Conservation (phyloP, 1,140 invertebrate species). For the Pinna nobilis region DNA sequence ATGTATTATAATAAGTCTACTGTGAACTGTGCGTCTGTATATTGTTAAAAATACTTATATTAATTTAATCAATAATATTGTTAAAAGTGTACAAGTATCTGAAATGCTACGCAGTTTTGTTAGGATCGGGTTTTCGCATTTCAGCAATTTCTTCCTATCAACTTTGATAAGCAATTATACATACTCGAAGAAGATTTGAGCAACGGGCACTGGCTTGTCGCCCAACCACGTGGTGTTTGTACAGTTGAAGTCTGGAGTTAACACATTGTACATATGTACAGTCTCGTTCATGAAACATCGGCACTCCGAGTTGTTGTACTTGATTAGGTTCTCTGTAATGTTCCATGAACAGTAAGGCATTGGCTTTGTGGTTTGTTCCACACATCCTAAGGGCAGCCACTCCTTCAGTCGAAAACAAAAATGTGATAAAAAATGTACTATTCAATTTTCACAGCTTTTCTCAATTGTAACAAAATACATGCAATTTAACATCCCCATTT, state of each 20-base stretch:
- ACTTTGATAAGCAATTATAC: slow-evolving; percentile 1
- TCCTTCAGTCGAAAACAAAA: slow-evolving; percentile 24
- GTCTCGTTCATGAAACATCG: slow-evolving; percentile 47
- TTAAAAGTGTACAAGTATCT: too few relatives aligned
- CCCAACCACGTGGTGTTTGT: slow-evolving; percentile 38
- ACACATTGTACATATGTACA: slow-evolving; percentile 14
- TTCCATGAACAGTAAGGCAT: slow-evolving; percentile 45
- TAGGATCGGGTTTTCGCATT: too few relatives aligned
- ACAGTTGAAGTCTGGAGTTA: slow-evolving; percentile 38
- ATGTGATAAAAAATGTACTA: background rate
- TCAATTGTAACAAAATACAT: too few relatives aligned
- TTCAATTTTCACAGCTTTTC: too few relatives aligned
- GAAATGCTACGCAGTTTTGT: too few relatives aligned
- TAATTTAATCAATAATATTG: too few relatives aligned
- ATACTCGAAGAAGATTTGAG: slow-evolving; percentile 57
- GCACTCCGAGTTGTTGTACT: slow-evolving; percentile 22
- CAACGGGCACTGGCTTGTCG: slow-evolving; percentile 35
- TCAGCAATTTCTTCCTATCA: too few relatives aligned
- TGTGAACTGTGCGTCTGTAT: too few relatives aligned
- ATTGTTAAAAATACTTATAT: too few relatives aligned
- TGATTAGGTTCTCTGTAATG: slow-evolving; percentile 22
- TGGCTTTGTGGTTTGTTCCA: slow-evolving; percentile 26
- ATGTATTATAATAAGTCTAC: too few relatives aligned
- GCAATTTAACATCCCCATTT: too few relatives aligned
- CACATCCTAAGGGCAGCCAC: slow-evolving; percentile 37